These are phyloP conservation scores for Spilosoma lubricipeda DNA, from an alignment of 2,888 invertebrate genomes.

Conservation along the genomic window DNA sequence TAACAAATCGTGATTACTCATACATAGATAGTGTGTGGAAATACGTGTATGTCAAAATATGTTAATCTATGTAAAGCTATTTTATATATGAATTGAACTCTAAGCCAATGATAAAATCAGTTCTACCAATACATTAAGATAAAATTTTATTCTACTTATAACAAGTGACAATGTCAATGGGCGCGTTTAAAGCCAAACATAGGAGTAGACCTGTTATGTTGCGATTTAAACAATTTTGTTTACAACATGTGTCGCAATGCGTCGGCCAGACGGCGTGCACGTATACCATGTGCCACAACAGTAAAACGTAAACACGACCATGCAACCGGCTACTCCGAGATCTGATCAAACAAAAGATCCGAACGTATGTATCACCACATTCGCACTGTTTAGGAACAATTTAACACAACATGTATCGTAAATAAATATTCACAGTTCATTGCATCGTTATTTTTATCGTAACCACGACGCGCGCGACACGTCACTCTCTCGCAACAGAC, in stretches of 20 bases:
- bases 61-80: slow-evolving; percentile 7
- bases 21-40: background rate
- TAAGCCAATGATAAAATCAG: background rate
- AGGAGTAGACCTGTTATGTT: slow-evolving; percentile 23
- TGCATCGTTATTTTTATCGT: slow-evolving; percentile 60
- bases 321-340: slow-evolving; percentile 52
- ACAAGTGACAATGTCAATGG: slow-evolving; percentile 10
- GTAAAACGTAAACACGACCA: slow-evolving; percentile 71
- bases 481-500: slow-evolving; percentile 70
- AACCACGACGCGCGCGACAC: slow-evolving; percentile 62
- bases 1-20: background rate
- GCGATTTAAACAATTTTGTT: slow-evolving; percentile 58
- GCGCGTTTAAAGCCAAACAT: slow-evolving; percentile 21
- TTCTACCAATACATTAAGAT: background rate
- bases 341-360: slow-evolving; percentile 51
- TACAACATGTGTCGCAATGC: slow-evolving; percentile 72
- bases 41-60: background rate
- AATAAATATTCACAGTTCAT: slow-evolving; percentile 66
- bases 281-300: slow-evolving; percentile 62
- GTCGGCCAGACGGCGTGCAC: slow-evolving; percentile 59
- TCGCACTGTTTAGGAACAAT: slow-evolving; percentile 53
- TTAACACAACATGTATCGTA: slow-evolving; percentile 58
- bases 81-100: background rate
- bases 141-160: background rate
- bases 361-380: slow-evolving; percentile 40